These are phyloP conservation scores for Limanda limanda DNA, from an alignment of 2,113 vertebrate species.

Conservation along the genomic window DNA sequence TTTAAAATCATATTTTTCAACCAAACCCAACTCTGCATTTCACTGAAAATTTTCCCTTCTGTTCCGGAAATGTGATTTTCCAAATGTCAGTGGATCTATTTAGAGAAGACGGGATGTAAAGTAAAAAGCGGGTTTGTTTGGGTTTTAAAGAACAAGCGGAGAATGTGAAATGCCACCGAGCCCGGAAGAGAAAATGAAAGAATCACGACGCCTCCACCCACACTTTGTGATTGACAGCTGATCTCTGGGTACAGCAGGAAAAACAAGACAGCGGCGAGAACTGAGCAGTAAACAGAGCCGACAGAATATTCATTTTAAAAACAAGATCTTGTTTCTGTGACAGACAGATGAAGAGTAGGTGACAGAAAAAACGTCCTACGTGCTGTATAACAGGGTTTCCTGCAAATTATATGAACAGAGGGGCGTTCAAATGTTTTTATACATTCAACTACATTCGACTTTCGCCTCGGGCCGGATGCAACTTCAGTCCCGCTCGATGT, in stretches of 20 bases:
- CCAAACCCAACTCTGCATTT: not conserved
- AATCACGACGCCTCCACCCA: slow-evolving; percentile 24
- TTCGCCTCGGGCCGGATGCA: not conserved
- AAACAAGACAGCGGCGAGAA: not conserved
- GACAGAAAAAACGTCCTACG: not conserved
- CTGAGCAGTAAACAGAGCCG: not conserved
- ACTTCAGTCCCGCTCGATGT: not conserved
- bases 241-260: not conserved
- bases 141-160: not conserved
- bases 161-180: not conserved
- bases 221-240: slow-evolving; percentile 21
- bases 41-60: too few relatives aligned
- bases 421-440: not conserved
- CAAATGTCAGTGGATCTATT: not conserved
- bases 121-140: not conserved
- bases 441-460: not conserved
- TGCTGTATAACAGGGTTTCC: slow-evolving; percentile 1
- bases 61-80: not conserved
- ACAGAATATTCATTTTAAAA: not conserved
- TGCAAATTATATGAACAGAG: slow-evolving; percentile 14
- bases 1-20: not conserved
- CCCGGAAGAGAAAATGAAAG: slow-evolving; percentile 11
- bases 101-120: not conserved
- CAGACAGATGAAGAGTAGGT: not conserved
- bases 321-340: slow-evolving; percentile 12